Percentiles rank a stretch among this genome's conserved stretches.
These are phyloP conservation scores for Ceriagrion tenellum DNA, from an alignment of 2,888 invertebrate species.

Conservation along the genomic window DNA sequence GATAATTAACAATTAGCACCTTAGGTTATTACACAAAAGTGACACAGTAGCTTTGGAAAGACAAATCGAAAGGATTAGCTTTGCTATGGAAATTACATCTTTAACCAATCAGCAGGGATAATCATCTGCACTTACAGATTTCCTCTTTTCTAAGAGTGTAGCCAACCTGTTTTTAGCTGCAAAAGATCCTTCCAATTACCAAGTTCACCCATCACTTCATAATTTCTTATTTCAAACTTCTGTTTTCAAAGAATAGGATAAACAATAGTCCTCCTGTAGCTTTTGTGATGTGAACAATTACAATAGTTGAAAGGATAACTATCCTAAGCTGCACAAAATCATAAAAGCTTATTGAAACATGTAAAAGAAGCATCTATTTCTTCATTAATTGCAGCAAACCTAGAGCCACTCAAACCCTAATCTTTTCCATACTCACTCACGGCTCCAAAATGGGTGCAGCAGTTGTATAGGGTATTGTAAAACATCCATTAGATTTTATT, in stretches of 20 bases:
- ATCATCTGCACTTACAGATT: neutral
- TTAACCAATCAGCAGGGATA: neutral
- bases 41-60: neutral
- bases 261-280: neutral
- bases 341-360: neutral
- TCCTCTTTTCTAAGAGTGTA: neutral
- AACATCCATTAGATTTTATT: constrained; percentile 49
- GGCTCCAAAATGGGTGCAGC: constrained; percentile 51
- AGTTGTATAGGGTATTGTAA: constrained; percentile 53
- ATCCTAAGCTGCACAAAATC: neutral
- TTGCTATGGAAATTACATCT: neutral
- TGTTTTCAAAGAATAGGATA: neutral
- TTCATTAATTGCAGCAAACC: neutral
- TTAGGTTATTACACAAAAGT: neutral
- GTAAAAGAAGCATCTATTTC: constrained; percentile 33
- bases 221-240: neutral
- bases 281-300: neutral
- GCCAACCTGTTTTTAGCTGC: neutral
- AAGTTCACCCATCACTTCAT: neutral
- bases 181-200: neutral
- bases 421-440: constrained; percentile 61
- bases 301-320: constrained; percentile 19
- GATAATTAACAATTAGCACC: neutral
- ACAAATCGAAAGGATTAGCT: neutral
- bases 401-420: constrained; percentile 24